Conservation (phyloP, 2,888 invertebrate genomes). For the Toxonevra muliebris region DNA sequence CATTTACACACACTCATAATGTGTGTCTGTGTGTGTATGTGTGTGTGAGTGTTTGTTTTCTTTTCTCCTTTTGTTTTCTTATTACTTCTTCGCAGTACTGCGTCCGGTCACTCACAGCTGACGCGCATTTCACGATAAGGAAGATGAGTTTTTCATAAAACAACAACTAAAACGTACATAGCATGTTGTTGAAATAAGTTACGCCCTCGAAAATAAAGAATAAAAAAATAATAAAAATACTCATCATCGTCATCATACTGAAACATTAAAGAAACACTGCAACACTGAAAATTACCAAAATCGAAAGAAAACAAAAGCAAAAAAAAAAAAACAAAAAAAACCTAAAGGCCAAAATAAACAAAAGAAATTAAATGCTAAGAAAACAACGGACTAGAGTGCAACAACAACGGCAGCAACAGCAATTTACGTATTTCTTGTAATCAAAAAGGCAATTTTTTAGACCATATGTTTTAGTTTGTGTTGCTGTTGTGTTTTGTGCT, state of each 20-base stretch:
- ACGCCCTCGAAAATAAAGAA: constrained; percentile 1
- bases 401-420: constrained; percentile 13
- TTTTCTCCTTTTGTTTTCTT: not conserved
- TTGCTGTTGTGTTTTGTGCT: constrained; percentile 1
- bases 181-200: not conserved
- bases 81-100: not conserved
- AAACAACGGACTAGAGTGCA: not conserved
- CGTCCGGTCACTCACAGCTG: constrained; percentile 19
- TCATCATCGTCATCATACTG: not conserved
- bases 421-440: constrained; percentile 23
- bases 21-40: not conserved
- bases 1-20: not conserved
- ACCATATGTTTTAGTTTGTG: constrained; percentile 6
- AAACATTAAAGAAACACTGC: not conserved
- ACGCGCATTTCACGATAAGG: constrained; percentile 1
- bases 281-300: not conserved
- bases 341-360: constrained; percentile 6
- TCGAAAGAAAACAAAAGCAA: not conserved
- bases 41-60: not conserved
- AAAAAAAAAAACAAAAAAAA: not conserved
- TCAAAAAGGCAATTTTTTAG: constrained; percentile 17
- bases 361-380: not conserved
- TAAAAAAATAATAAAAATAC: not conserved
- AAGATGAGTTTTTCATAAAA: not conserved
- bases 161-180: not conserved